Percentiles rank a stretch among this genome's conserved stretches.
Conservation (phyloP, 2,797 vertebrate genomes). For the Tarsius wallacei region DNA sequence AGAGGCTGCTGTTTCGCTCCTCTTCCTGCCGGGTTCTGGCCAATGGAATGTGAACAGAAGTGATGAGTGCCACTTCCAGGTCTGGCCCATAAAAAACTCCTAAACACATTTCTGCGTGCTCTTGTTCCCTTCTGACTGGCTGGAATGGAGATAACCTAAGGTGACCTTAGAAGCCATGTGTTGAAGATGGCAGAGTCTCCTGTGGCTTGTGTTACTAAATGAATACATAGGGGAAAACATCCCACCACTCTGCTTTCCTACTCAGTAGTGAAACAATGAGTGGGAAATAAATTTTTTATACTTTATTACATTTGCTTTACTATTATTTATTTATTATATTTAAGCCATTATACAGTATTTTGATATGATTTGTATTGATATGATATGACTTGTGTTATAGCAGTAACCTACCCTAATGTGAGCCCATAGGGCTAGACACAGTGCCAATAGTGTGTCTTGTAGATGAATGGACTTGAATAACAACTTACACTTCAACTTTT, state of each 20-base stretch:
- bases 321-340: neutral
- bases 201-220: neutral
- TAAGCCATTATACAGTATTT: constrained; percentile 1
- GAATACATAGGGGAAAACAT: neutral
- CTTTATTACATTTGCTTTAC: too few relatives aligned
- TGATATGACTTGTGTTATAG: neutral
- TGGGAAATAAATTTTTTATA: neutral
- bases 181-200: neutral
- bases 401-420: neutral
- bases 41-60: neutral
- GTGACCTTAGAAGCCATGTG: neutral
- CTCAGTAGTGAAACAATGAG: neutral
- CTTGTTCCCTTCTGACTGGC: neutral
- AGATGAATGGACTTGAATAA: neutral
- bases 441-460: neutral
- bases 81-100: neutral
- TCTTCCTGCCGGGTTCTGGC: neutral
- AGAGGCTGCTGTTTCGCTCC: neutral
- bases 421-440: neutral
- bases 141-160: constrained; percentile 4
- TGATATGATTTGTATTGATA: neutral
- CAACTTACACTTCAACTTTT: constrained; percentile 25
- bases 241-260: neutral
- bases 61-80: neutral
- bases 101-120: neutral